phyloP scores from a whole-genome alignment of 1,140 invertebrate species.

The Drosophila kohkoa region DNA sequence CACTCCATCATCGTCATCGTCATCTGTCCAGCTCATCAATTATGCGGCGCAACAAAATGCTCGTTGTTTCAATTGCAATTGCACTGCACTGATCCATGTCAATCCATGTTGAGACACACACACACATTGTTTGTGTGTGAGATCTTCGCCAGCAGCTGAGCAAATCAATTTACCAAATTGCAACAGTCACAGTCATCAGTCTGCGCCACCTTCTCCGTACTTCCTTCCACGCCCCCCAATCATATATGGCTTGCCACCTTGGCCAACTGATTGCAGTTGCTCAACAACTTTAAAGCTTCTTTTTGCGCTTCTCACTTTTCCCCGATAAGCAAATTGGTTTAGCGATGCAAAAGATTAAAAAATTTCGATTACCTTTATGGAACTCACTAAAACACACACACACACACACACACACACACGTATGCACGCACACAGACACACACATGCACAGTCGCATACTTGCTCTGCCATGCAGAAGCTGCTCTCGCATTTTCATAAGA shows the following conservation, averaged over 20 bases:
- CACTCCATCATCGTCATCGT: neutral
- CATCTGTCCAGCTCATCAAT: constrained; percentile 50
- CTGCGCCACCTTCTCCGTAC: neutral
- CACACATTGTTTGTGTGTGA: constrained; percentile 7
- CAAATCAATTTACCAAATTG: constrained; percentile 47
- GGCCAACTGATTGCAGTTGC: neutral
- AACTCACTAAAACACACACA: constrained; percentile 8
- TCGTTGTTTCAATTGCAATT: constrained; percentile 41
- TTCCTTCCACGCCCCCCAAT: too few relatives aligned
- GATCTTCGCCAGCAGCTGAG: constrained; percentile 10
- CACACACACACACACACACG: neutral
- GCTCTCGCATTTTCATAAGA: constrained; percentile 29
- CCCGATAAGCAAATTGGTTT: constrained; percentile 23
- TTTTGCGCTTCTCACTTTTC: neutral
- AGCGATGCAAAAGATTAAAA: constrained; percentile 40
- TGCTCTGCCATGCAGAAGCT: constrained; percentile 24
- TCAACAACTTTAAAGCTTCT: neutral
- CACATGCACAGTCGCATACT: constrained; percentile 9
- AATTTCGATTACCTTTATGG: constrained; percentile 56
- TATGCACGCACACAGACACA: neutral
- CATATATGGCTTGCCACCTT: neutral
- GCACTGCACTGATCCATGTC: constrained; percentile 20
- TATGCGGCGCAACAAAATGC: constrained; percentile 45
- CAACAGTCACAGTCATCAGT: constrained; percentile 13
- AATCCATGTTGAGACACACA: constrained; percentile 2